Conservation (phyloP, 2,888 invertebrate genomes). For the Epinotia ramella region DNA sequence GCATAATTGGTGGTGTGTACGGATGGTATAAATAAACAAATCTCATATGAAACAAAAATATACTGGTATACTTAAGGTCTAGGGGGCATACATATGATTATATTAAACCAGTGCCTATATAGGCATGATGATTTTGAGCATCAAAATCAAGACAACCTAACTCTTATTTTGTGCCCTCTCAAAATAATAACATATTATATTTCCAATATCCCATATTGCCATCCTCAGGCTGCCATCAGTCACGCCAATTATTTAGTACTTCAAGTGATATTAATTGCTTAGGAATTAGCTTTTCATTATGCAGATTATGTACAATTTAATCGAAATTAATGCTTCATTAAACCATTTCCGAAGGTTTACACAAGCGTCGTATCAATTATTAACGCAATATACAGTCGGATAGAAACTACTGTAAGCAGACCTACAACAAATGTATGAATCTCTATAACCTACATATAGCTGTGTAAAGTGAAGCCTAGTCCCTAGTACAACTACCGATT, state of each 20-base stretch:
- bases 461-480: too few relatives aligned
- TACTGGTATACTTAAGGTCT: too few relatives aligned
- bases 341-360: background rate
- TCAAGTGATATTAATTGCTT: background rate
- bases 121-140: too few relatives aligned
- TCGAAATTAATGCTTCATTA: background rate
- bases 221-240: background rate
- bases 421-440: background rate
- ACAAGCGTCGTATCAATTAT: background rate
- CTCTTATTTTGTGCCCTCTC: background rate
- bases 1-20: too few relatives aligned
- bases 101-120: too few relatives aligned
- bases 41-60: too few relatives aligned
- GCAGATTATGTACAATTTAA: background rate
- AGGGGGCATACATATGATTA: too few relatives aligned
- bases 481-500: background rate
- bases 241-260: background rate
- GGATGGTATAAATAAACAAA: too few relatives aligned
- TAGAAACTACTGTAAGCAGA: background rate
- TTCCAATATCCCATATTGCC: background rate
- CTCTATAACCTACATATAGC: background rate
- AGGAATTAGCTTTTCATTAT: conserved; percentile 4
- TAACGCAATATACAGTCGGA: background rate
- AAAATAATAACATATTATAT: background rate
- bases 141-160: too few relatives aligned